These are phyloP conservation scores for Meteorus cinctellus DNA, from an alignment of 2,888 invertebrate genomes.

Conservation along the genomic window DNA sequence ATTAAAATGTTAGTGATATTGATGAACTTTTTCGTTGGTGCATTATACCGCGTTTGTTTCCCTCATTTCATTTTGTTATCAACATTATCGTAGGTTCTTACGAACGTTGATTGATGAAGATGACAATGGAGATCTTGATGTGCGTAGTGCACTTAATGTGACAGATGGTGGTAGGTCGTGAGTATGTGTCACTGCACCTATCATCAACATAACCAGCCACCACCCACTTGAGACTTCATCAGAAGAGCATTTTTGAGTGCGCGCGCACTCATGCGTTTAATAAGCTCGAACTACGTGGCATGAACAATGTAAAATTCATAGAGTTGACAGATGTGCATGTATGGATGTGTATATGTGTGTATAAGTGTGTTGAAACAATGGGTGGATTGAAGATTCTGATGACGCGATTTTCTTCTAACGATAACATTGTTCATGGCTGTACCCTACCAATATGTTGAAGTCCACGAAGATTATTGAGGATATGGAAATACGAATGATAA, in stretches of 20 bases:
- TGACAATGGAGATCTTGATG: constrained; percentile 31
- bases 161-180: background rate
- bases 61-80: background rate
- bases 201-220: constrained; percentile 19
- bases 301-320: constrained; percentile 29
- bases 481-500: background rate
- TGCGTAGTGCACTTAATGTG: constrained; percentile 15
- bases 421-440: constrained; percentile 13
- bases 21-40: too few relatives aligned
- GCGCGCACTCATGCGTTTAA: constrained; percentile 24
- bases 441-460: background rate
- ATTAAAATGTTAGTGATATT: too few relatives aligned
- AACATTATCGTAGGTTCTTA: background rate
- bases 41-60: too few relatives aligned
- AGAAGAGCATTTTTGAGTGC: background rate
- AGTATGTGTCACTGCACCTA: background rate
- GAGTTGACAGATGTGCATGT: too few relatives aligned
- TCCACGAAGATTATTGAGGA: background rate
- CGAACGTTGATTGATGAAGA: background rate
- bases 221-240: constrained; percentile 38
- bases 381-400: background rate
- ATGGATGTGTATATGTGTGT: background rate
- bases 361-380: background rate
- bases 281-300: constrained; percentile 35
- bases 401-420: background rate